Conservation (phyloP, 2,888 invertebrate genomes). For the Lasioglossum marginatum region DNA sequence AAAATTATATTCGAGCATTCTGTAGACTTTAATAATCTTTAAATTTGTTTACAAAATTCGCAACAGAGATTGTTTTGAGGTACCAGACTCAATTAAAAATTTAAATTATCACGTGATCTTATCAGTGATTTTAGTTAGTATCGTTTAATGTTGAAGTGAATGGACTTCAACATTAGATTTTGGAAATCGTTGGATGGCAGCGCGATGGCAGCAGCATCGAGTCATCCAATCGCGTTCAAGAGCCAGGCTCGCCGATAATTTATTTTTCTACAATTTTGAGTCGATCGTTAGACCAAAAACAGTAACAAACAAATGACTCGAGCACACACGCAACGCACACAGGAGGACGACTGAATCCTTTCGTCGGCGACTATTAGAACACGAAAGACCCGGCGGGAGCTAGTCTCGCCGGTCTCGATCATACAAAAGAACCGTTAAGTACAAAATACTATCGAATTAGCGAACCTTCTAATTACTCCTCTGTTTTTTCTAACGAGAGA, state of each 20-base stretch:
- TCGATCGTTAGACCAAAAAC: constrained; percentile 70
- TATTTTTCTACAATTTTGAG: constrained; percentile 81
- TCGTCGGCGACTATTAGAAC: constrained; percentile 28
- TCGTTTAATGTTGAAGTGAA: neutral
- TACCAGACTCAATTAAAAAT: no score
- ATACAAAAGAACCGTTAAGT: constrained; percentile 8
- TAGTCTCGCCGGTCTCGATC: neutral
- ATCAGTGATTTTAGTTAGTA: neutral
- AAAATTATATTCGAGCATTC: neutral
- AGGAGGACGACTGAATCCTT: constrained; percentile 43
- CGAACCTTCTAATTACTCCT: neutral
- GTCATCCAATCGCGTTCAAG: neutral
- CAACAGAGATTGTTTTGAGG: no score
- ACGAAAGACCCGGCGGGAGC: neutral
- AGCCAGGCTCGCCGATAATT: constrained; percentile 73
- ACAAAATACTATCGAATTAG: neutral
- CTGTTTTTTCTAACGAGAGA: constrained; percentile 16
- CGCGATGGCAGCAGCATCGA: neutral
- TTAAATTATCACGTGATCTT: no score
- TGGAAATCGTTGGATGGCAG: neutral
- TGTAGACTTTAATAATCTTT: neutral
- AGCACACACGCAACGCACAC: constrained; percentile 60
- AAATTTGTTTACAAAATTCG: no score
- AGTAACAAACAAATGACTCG: constrained; percentile 42
- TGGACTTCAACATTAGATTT: neutral